Conservation (phyloP, 1,140 invertebrate species). For the Aradophagus sp. region DNA sequence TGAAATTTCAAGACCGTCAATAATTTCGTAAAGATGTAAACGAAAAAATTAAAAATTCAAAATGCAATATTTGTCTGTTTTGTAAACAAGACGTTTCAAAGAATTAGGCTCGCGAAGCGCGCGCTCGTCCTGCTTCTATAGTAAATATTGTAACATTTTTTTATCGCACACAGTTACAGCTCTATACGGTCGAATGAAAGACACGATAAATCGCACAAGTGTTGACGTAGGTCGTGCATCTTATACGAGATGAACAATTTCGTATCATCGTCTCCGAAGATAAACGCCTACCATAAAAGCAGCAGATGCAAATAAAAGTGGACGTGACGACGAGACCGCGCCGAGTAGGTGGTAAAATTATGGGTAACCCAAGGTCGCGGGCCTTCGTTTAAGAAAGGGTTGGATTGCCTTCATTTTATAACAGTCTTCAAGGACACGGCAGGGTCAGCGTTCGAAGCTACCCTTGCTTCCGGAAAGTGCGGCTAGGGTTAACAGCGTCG, state of each 20-base stretch:
- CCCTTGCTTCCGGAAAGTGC: conserved; percentile 63
- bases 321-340: conserved; percentile 35
- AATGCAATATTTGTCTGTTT: too few species aligned
- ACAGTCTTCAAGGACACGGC: conserved; percentile 59
- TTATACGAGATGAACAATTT: conserved; percentile 34
- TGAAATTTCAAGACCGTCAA: too few species aligned
- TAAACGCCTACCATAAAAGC: conserved; percentile 55
- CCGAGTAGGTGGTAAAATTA: conserved; percentile 35
- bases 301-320: conserved; percentile 56
- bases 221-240: conserved; percentile 44
- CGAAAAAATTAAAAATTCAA: too few species aligned
- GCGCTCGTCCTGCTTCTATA: too few species aligned
- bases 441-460: conserved; percentile 51
- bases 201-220: too few species aligned
- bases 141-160: too few species aligned
- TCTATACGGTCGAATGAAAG: too few species aligned
- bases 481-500: conserved; percentile 48
- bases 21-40: too few species aligned
- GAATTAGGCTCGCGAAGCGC: too few species aligned
- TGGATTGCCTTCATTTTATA: conserved; percentile 59
- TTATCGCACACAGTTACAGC: too few species aligned
- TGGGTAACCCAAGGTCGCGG: conserved; percentile 47
- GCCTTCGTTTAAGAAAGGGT: conserved; percentile 59
- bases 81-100: too few species aligned
- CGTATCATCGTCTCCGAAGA: conserved; percentile 47